These are phyloP conservation scores for Fragum sueziense DNA, from an alignment of 2,888 invertebrate species.

Conservation along the genomic window DNA sequence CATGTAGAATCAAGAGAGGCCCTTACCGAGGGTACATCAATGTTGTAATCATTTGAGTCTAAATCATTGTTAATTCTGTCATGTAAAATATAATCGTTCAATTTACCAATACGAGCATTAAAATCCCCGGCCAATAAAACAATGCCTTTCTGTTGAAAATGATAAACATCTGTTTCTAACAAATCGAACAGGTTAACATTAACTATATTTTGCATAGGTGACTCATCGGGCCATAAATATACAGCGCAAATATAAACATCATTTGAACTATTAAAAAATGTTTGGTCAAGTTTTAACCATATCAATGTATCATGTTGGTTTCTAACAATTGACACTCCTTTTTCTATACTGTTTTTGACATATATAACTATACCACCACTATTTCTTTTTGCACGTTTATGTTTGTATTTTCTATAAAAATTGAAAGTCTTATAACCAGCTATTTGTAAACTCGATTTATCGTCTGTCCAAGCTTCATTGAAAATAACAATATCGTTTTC, in stretches of 20 bases:
- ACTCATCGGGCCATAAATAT: slow-evolving; percentile 5
- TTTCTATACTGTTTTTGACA: not conserved
- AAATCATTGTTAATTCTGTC: too few relatives aligned
- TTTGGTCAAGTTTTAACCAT: slow-evolving; percentile 4
- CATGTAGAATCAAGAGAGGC: too few relatives aligned
- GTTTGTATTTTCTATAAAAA: not conserved
- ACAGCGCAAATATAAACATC: slow-evolving; percentile 5
- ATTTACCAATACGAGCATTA: not conserved
- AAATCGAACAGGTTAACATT: slow-evolving; percentile 5
- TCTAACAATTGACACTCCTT: not conserved
- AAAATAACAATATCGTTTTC: slow-evolving; percentile 12
- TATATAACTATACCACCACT: slow-evolving; percentile 1
- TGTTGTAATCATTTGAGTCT: not conserved
- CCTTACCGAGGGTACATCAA: not conserved
- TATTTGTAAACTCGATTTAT: not conserved
- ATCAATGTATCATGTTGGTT: not conserved
- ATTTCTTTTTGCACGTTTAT: not conserved
- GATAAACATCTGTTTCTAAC: not conserved
- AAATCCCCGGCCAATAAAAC: slow-evolving; percentile 5
- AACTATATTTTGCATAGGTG: not conserved
- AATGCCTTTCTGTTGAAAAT: not conserved
- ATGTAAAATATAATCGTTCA: not conserved
- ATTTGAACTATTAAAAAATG: not conserved
- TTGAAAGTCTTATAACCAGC: not conserved
- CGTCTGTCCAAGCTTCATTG: slow-evolving; percentile 11